Evolutionary conservation across 2,888 invertebrate species (phyloP).

Genomic region (Eilema griseolum): DNA sequence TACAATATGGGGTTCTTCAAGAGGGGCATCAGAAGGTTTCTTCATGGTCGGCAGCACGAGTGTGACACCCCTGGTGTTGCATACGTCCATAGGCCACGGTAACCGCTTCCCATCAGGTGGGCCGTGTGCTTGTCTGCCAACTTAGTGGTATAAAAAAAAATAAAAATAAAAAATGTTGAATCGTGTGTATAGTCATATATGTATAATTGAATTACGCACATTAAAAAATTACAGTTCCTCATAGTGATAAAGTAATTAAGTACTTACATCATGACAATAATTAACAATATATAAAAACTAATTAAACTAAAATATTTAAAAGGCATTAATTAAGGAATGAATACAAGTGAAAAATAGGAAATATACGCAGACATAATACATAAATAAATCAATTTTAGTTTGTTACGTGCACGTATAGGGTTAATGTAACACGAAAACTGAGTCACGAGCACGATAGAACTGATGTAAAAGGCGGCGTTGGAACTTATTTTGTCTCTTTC

Average conservation of each 20-base stretch:
- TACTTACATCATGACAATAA: neutral
- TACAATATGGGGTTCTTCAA: too few species aligned
- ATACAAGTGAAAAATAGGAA: neutral
- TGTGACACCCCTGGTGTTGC: too few species aligned
- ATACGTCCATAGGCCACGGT: too few species aligned
- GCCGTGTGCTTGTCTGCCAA: too few species aligned
- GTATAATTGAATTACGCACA: neutral
- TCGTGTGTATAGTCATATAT: neutral
- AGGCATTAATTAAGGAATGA: neutral
- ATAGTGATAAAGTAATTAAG: neutral
- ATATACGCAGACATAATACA: neutral
- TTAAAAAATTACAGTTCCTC: neutral
- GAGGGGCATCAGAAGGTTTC: too few species aligned
- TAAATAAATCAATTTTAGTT: conserved; percentile 8
- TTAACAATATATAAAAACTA: neutral
- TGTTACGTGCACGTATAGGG: neutral
- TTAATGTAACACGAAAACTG: conserved; percentile 7
- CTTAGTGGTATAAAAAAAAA: too few species aligned
- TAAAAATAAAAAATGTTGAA: too few species aligned
- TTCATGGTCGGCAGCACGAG: too few species aligned
- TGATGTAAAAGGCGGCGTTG: neutral
- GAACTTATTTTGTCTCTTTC: conserved; percentile 3
- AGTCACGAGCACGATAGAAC: neutral
- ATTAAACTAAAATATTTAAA: neutral
- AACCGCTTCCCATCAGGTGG: too few species aligned